Evolutionary conservation across 2,888 invertebrate species (phyloP).

Genomic region (Tillus elongatus): DNA sequence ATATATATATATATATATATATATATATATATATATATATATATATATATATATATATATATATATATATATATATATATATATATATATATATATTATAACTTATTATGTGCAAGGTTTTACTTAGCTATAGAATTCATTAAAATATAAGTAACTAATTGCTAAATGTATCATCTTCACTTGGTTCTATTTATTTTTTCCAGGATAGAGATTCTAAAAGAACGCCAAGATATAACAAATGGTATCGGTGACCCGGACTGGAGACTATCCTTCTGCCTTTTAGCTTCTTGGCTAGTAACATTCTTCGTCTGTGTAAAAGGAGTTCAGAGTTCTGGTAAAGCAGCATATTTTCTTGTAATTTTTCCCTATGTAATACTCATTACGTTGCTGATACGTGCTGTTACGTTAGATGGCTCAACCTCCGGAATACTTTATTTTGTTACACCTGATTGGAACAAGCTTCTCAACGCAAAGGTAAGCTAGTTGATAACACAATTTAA

Average conservation of each 20-base stretch:
- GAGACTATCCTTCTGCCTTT: conserved; percentile 57
- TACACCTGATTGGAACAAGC: conserved; percentile 67
- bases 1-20: too few species aligned
- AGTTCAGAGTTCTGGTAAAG: conserved; percentile 71
- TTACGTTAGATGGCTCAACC: conserved; percentile 58
- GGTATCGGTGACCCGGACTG: conserved; percentile 53
- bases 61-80: too few species aligned
- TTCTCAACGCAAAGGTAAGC: conserved; percentile 57
- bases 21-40: too few species aligned
- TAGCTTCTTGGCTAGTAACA: conserved; percentile 59
- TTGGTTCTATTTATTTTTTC: too few species aligned
- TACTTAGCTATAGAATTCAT: too few species aligned
- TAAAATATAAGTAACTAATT: too few species aligned
- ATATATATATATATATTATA: too few species aligned
- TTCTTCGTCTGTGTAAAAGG: conserved; percentile 62
- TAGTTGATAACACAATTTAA: too few species aligned
- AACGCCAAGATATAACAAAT: conserved; percentile 41
- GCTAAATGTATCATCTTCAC: too few species aligned
- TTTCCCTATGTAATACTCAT: conserved; percentile 76
- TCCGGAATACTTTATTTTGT: conserved; percentile 71
- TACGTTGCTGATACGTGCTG: conserved; percentile 58
- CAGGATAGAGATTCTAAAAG: conserved; percentile 47
- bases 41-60: too few species aligned
- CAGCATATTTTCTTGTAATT: conserved; percentile 80
- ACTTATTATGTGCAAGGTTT: too few species aligned